These are phyloP conservation scores for Meteorus sp. DNA, from an alignment of 1,140 invertebrate genomes.

Conservation along the genomic window DNA sequence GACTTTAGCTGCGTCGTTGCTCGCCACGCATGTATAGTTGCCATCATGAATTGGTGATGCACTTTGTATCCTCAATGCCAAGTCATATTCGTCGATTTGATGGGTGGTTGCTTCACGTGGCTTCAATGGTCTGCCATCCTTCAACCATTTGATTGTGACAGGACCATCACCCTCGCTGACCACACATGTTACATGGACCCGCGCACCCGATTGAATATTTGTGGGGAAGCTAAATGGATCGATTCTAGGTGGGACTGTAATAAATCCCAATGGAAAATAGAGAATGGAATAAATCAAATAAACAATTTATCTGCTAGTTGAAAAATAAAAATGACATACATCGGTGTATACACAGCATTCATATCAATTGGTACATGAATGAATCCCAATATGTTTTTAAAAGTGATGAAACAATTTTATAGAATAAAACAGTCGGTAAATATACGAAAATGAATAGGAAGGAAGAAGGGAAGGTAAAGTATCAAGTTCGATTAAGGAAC, in stretches of 20 bases:
- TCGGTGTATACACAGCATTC: too few relatives aligned
- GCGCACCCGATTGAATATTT: slow-evolving; percentile 61
- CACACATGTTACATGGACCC: slow-evolving; percentile 66
- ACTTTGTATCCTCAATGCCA: slow-evolving; percentile 54
- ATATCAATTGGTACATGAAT: too few relatives aligned
- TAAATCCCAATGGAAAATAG: slow-evolving; percentile 44
- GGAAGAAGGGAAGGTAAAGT: background rate
- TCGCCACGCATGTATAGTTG: slow-evolving; percentile 87
- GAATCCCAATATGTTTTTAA: background rate
- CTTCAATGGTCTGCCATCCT: slow-evolving; percentile 58
- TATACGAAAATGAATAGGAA: background rate
- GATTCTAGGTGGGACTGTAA: slow-evolving; percentile 65
- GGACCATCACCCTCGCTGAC: slow-evolving; percentile 72
- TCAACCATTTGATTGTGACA: slow-evolving; percentile 68
- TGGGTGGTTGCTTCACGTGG: slow-evolving; percentile 45
- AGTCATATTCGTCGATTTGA: slow-evolving; percentile 58
- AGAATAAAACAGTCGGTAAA: background rate
- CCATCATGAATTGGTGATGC: slow-evolving; percentile 72
- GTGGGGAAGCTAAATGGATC: slow-evolving; percentile 63
- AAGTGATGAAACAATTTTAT: background rate
- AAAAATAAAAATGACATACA: too few relatives aligned
- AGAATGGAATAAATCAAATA: slow-evolving; percentile 24
- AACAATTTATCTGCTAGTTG: too few relatives aligned
- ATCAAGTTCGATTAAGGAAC: slow-evolving; percentile 1
- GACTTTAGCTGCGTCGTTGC: slow-evolving; percentile 77